phyloP scores from a whole-genome alignment of 2,888 invertebrate genomes.

The Caradrina clavipalpis region DNA sequence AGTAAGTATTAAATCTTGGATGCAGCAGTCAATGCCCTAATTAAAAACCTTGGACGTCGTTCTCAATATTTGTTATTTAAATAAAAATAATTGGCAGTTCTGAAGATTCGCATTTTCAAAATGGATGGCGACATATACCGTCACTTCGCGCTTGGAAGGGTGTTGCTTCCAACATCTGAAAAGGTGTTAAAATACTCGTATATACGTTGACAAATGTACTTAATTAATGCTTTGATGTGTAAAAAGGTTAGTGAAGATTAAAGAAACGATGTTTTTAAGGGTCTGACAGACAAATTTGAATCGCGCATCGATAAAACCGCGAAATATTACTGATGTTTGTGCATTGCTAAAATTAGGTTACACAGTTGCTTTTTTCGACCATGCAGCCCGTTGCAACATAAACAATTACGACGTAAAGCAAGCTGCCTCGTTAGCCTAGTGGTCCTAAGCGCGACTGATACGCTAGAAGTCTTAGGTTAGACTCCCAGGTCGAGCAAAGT shows the following conservation, averaged over 20 bases:
- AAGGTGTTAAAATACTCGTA: conserved; percentile 1
- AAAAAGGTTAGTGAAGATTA: conserved; percentile 39
- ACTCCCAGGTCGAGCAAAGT: too few species aligned
- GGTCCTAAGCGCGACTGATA: too few species aligned
- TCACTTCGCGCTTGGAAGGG: conserved; percentile 19
- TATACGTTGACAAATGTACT: conserved; percentile 4
- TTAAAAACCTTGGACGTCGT: conserved; percentile 30
- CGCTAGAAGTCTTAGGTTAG: too few species aligned
- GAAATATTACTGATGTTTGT: conserved; percentile 1
- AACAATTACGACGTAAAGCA: too few species aligned
- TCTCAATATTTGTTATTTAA: conserved; percentile 27
- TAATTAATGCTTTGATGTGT: conserved; percentile 44
- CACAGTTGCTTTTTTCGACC: background rate
- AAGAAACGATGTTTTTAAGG: conserved; percentile 35
- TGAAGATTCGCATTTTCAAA: conserved; percentile 11
- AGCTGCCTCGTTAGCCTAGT: too few species aligned
- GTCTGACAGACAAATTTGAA: conserved; percentile 14
- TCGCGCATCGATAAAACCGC: conserved; percentile 5
- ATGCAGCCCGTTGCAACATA: too few species aligned
- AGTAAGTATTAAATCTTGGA: conserved; percentile 7
- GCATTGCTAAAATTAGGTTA: conserved; percentile 24
- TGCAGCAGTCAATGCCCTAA: conserved; percentile 45
- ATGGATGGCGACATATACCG: conserved; percentile 11
- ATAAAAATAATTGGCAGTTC: conserved; percentile 42
- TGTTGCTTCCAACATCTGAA: conserved; percentile 24